Evolutionary conservation across 2,797 vertebrate genomes (phyloP).

Genomic region (Euphonia xanthogaster): DNA sequence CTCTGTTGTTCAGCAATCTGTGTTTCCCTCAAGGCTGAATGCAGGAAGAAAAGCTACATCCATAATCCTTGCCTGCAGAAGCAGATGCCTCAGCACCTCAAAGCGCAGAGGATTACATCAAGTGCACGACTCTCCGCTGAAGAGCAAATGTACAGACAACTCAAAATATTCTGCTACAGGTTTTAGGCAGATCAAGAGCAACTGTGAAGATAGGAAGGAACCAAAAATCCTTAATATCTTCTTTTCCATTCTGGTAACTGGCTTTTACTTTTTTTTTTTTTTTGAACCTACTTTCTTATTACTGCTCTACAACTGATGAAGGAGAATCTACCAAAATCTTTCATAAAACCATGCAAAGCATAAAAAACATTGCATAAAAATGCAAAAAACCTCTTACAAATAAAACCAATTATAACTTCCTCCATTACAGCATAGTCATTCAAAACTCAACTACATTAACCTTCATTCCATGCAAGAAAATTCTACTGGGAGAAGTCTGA

Average conservation of each 20-base stretch:
- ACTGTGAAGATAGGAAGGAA: neutral
- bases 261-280: neutral
- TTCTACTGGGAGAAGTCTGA: neutral
- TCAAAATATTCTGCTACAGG: neutral
- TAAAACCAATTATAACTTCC: neutral
- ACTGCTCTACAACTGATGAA: neutral
- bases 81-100: constrained; percentile 21
- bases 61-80: neutral
- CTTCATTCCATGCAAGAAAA: neutral
- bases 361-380: neutral
- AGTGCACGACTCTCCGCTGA: neutral
- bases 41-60: neutral
- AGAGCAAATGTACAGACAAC: neutral
- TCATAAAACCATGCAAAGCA: neutral
- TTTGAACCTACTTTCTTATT: neutral
- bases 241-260: neutral
- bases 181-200: constrained; percentile 18
- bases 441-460: neutral
- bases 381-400: neutral
- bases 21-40: neutral
- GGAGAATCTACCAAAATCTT: neutral
- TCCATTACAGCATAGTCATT: neutral
- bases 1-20: neutral
- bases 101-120: constrained; percentile 12
- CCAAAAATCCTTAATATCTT: neutral